Conservation (phyloP, 2,888 invertebrate species). For the Lasiommata megera region DNA sequence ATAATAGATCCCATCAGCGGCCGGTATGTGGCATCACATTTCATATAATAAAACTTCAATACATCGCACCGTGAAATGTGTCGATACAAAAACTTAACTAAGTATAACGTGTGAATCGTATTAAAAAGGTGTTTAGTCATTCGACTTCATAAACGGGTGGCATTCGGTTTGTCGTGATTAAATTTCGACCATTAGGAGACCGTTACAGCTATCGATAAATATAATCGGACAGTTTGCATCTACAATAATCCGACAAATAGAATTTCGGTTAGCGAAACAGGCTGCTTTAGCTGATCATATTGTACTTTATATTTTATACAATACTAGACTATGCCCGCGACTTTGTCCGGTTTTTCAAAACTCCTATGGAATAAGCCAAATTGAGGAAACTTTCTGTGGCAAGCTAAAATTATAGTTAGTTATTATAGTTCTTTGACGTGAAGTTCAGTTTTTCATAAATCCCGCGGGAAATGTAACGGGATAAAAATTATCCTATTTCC, state of each 20-base stretch:
- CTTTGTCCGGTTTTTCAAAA: too few relatives aligned
- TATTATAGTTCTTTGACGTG: too few relatives aligned
- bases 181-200: slow-evolving; percentile 76
- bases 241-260: slow-evolving; percentile 68
- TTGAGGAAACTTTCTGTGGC: too few relatives aligned
- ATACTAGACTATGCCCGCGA: too few relatives aligned
- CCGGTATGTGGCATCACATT: slow-evolving; percentile 78
- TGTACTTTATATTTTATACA: too few relatives aligned
- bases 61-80: slow-evolving; percentile 80
- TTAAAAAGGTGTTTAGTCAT: slow-evolving; percentile 81
- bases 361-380: too few relatives aligned
- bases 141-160: slow-evolving; percentile 79
- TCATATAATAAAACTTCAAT: slow-evolving; percentile 79
- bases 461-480: too few relatives aligned
- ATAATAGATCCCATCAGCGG: slow-evolving; percentile 78
- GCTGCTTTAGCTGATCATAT: too few relatives aligned
- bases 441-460: too few relatives aligned
- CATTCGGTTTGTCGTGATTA: slow-evolving; percentile 80
- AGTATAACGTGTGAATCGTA: slow-evolving; percentile 82
- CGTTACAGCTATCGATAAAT: slow-evolving; percentile 66
- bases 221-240: slow-evolving; percentile 60
- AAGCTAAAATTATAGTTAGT: too few relatives aligned
- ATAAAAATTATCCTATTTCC: too few relatives aligned
- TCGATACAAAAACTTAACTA: slow-evolving; percentile 79
- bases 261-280: slow-evolving; percentile 51